Base-by-base conservation (phyloP, 2,113 vertebrate species). In the Oreochromis tanganicae region DNA sequence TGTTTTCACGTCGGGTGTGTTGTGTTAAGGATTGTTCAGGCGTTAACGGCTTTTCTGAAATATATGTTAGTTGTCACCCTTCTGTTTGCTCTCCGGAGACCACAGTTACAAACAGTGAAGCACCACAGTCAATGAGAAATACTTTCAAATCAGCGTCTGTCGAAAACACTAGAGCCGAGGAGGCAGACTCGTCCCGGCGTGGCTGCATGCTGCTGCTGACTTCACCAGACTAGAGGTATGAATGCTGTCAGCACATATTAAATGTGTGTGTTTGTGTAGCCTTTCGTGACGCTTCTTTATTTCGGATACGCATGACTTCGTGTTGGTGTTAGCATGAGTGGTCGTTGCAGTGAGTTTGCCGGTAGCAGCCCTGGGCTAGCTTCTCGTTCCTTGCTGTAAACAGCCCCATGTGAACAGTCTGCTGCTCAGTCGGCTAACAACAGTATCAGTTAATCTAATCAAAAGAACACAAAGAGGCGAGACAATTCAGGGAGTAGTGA, bases 1-100 rank as follows among this genome's bases (percentile, higher is more conserved):
- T 94, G 93, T 83, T n/a, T 78, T 50, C 73, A 78, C 27, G 3
- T 32, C 29, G 46, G 38, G 55, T 78, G 86, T 92, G 92, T 89
- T 93, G 82, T 91, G 83, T 21, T 50, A 24, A 29, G 27, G 36
- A 6, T 83, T 87, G 55, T 86, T 6, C 7, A 8, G 10, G 63
- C 16, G 3, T 87, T 52, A 7, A n/a, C 19, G 5, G 57, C 16
- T 2, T 41, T 52, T 46, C 16, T 1, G 4, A 2, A n/a, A n/a
- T 3, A 21, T 41, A 3, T 2, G 34, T 5, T 36, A 1, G 24
- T 34, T 12, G 83, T 29, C 68, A 75, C 24, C 38, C 3, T 1
- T 41, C 24, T 4, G 54, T 21, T 14, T 0, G 19, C 36, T 7
- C 5, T 10, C 1, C 12, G 3, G 4, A 17, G 4, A 50, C 14